Evolutionary conservation across 2,797 vertebrate species (phyloP).

Genomic region (Ctenopoma kingsleyae): DNA sequence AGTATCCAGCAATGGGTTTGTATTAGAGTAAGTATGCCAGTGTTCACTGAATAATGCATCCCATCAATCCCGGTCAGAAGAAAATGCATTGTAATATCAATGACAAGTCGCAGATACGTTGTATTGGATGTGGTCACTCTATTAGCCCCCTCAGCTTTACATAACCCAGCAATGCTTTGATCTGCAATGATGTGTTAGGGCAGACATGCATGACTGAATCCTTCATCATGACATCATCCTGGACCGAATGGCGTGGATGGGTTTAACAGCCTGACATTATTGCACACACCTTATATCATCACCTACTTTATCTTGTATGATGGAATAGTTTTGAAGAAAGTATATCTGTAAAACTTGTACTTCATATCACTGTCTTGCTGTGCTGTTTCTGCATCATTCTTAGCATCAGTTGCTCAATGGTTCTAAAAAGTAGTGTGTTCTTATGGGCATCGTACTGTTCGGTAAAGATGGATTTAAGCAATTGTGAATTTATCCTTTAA

Average conservation of each 20-base stretch:
- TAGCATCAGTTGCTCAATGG: background rate
- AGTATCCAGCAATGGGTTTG: constrained; percentile 8
- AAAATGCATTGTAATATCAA: constrained; percentile 74
- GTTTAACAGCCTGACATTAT: constrained; percentile 40
- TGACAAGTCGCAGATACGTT: constrained; percentile 50
- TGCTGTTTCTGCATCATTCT: background rate
- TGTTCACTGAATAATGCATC: constrained; percentile 66
- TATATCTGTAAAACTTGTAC: background rate
- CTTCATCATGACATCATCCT: constrained; percentile 35
- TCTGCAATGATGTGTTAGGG: constrained; percentile 71
- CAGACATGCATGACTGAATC: constrained; percentile 68
- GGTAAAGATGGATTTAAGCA: no score
- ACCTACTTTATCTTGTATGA: constrained; percentile 20
- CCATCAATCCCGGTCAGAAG: constrained; percentile 77
- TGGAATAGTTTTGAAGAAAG: constrained; percentile 3
- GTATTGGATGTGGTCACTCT: constrained; percentile 80
- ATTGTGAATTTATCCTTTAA: no score
- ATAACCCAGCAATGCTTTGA: constrained; percentile 76
- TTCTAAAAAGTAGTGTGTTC: background rate
- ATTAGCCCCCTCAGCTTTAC: constrained; percentile 82
- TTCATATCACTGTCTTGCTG: background rate
- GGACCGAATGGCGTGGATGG: constrained; percentile 47
- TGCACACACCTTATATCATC: constrained; percentile 39
- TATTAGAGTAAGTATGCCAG: constrained; percentile 31
- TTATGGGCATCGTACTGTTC: no score